Base-by-base conservation (phyloP, 2,797 vertebrate species). In the Bradypus variegatus region DNA sequence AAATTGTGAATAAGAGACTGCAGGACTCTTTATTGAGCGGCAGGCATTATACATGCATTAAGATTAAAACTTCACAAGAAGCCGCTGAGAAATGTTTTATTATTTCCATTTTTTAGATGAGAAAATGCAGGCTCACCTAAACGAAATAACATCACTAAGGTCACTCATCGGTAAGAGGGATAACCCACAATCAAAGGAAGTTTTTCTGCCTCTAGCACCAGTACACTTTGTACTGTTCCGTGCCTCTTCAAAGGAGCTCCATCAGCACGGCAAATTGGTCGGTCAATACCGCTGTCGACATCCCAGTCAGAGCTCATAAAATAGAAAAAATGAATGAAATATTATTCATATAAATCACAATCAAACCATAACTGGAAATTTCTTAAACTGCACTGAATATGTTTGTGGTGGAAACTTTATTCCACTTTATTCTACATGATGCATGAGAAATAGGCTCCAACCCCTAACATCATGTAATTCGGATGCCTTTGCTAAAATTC, bases 31-130 rank as follows among this genome's bases (percentile, higher is more conserved):
- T 92, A 86, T 88, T 82, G 64, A 96, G 36, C 45, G 90, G 7
- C 58, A 86, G 15, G 64, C 23, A 92, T 92, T 86, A 64, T 31
- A 48, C 3, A 36, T 72, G 13, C 18, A 88, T 86, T 92, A 91
- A 94, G 82, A 50, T 70, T 84, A 88, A 92, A 86, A 90, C 38
- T 92, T 95, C 77, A 67, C 15, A 81, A 85, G 48, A 93, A 96
- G 75, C n/a, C 67, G 84, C 92, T 92, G n/a, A 90, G 45, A 88
- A 58, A 70, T 13, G 48, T 88, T 84, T 92, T 80, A 90, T 79
- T 85, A 90, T 88, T 91, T 94, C 45, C 23, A 92, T 78, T 92
- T 91, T 76, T 76, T 60, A 86, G 65, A 88, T 91, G 55, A 91
- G 36, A 76, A 93, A 91, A 92, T 75, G 29, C 41, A 76, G 77